Base-by-base conservation (phyloP, 2,797 vertebrate species). In the Micrastur ruficollis region DNA sequence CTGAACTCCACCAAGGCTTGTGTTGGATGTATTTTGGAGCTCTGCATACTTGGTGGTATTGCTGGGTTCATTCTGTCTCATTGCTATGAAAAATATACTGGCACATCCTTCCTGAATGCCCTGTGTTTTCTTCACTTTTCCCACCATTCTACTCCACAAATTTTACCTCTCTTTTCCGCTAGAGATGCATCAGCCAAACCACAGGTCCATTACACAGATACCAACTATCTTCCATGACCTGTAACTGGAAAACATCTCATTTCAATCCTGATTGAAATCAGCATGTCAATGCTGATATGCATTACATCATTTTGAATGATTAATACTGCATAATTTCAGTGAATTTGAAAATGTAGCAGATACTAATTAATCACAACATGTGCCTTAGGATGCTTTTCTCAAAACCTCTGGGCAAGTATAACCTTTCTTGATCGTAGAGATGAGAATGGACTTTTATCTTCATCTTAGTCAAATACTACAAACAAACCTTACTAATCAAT, bases 141-240 rank as follows among this genome's bases (percentile, higher is more conserved):
- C 72, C 21, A 32, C 7, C 32, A 2, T 44, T 44, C 44, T 6
- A 3, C 32, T 36, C 20, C 59, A 15, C 19, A 31, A 14, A 67
- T 31, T 29, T 68, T 18, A 20, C 46, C 75, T 49, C 56, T 53
- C 23, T 42, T 67, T 72, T 12, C 66, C 1, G 1, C n/a, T 47
- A 23, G 20, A 52, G 22, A 20, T 22, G 7, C 27, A 25, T 6
- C 56, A 65, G 29, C 46, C 59, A 32, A 63, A 36, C 14, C 32
- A 61, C 55, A 21, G 16, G 6, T 4, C 63, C 80, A 16, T 4
- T 13, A 47, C 4, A 7, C 8, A 38, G 44, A 29, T 8, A 55
- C 5, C 23, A 46, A 3, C 18, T 3, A 1, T 1, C 17, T 56
- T 22, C 25, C 75, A 9, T 3, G 14, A 23, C 14, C 49, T 56